Percentiles rank a stretch among this genome's conserved stretches.
Conservation (phyloP, 2,797 vertebrate species). For the Varecia variegata region DNA sequence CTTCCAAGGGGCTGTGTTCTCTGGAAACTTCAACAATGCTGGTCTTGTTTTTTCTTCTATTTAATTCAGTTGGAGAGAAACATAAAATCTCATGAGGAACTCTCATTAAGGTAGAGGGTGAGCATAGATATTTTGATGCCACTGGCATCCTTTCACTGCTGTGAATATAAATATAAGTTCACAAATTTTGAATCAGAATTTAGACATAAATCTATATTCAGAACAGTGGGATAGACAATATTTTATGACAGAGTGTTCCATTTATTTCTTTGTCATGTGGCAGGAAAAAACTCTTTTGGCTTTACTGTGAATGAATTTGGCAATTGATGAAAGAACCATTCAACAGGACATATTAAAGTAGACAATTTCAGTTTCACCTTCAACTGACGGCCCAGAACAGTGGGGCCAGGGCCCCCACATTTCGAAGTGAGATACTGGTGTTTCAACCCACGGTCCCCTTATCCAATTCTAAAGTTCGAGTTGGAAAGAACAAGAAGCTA, state of each 20-base stretch:
- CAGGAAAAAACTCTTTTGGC: not conserved
- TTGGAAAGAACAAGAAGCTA: not conserved
- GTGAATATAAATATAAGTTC: not conserved
- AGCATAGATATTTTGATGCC: not conserved
- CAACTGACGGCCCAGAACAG: not conserved
- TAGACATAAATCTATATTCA: not conserved
- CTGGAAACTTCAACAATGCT: constrained; percentile 4
- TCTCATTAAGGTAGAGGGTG: not conserved
- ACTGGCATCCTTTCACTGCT: not conserved
- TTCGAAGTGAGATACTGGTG: not conserved
- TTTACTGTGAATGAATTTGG: not conserved
- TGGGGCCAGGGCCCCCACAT: not conserved
- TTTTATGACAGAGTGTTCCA: not conserved
- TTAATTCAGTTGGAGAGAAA: not conserved
- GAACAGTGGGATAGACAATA: not conserved
- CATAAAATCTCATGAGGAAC: not conserved
- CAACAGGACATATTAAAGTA: not conserved
- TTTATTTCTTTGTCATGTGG: not conserved
- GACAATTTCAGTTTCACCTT: not conserved
- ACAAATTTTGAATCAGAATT: not conserved
- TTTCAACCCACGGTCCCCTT: not conserved
- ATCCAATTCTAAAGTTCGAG: not conserved
- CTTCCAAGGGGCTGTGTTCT: not conserved
- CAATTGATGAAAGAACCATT: not conserved
- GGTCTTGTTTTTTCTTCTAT: not conserved